Evolutionary conservation across 2,888 invertebrate species (phyloP).

Genomic region (Epicampocera succincta): DNA sequence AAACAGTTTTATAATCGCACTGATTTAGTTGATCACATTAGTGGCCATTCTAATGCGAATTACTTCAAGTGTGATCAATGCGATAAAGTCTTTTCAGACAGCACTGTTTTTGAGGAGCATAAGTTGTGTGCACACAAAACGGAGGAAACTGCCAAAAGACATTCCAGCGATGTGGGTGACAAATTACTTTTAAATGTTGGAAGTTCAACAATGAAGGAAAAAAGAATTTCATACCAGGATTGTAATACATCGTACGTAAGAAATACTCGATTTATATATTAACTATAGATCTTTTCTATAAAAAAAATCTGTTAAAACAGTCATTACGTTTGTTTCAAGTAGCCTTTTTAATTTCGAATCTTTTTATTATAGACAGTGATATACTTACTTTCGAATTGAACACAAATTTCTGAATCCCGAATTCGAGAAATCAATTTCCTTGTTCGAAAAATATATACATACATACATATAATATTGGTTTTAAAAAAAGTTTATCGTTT

Average conservation of each 20-base stretch:
- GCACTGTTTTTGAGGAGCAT: conserved; percentile 74
- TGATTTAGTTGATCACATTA: conserved; percentile 79
- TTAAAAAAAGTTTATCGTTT: too few relatives aligned
- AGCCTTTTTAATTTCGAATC: too few relatives aligned
- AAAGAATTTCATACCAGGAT: conserved; percentile 77
- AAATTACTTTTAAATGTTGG: conserved; percentile 75
- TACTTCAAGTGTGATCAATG: conserved; percentile 79
- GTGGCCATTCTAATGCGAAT: conserved; percentile 80
- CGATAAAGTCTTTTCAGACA: conserved; percentile 75
- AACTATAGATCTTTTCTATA: too few relatives aligned
- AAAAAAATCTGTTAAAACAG: too few relatives aligned
- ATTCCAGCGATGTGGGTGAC: conserved; percentile 73
- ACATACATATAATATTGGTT: too few relatives aligned
- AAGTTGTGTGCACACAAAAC: conserved; percentile 74
- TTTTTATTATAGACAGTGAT: too few relatives aligned
- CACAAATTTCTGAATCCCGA: too few relatives aligned
- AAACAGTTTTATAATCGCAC: conserved; percentile 79
- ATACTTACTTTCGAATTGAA: too few relatives aligned
- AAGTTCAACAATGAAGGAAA: conserved; percentile 78
- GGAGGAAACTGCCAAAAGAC: conserved; percentile 71
- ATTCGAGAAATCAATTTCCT: too few relatives aligned
- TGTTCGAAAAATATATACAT: too few relatives aligned
- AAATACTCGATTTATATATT: too few relatives aligned
- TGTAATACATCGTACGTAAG: conserved; percentile 78
- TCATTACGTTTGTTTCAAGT: too few relatives aligned